Percentiles rank a stretch among this genome's conserved stretches.
phyloP scores from a whole-genome alignment of 2,888 invertebrate species.

The Pterobdella sp. region DNA sequence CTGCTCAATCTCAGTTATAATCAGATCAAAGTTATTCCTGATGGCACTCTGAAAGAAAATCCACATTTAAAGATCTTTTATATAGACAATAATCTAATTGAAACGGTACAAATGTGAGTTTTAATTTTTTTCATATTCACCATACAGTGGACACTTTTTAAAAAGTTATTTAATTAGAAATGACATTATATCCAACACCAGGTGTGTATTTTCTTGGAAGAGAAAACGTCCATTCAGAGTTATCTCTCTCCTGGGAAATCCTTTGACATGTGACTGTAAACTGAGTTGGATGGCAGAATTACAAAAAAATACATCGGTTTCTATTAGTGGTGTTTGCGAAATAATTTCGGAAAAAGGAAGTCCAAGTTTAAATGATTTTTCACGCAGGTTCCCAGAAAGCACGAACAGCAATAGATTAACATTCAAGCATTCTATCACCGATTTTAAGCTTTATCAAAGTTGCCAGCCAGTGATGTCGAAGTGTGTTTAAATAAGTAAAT shows the following conservation, averaged over 20 bases:
- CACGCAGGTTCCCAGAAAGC: background rate
- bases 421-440: background rate
- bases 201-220: conserved; percentile 32
- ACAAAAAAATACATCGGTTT: background rate
- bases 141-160: conserved; percentile 26
- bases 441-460: background rate
- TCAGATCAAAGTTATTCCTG: conserved; percentile 23
- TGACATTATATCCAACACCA: conserved; percentile 25
- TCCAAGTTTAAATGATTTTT: background rate
- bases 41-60: conserved; percentile 27
- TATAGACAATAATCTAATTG: conserved; percentile 32
- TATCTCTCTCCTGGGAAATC: conserved; percentile 36
- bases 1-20: conserved; percentile 34
- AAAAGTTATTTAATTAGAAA: conserved; percentile 25
- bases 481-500: background rate
- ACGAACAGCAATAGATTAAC: background rate
- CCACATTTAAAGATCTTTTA: conserved; percentile 22
- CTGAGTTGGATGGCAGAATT: conserved; percentile 33
- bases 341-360: background rate
- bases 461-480: background rate
- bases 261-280: conserved; percentile 36
- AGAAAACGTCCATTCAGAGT: conserved; percentile 27
- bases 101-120: conserved; percentile 28
- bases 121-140: conserved; percentile 28
- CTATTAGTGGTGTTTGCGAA: conserved; percentile 17